Base-by-base conservation (phyloP, 2,797 vertebrate genomes). In the Arctocebus calabarensis region DNA sequence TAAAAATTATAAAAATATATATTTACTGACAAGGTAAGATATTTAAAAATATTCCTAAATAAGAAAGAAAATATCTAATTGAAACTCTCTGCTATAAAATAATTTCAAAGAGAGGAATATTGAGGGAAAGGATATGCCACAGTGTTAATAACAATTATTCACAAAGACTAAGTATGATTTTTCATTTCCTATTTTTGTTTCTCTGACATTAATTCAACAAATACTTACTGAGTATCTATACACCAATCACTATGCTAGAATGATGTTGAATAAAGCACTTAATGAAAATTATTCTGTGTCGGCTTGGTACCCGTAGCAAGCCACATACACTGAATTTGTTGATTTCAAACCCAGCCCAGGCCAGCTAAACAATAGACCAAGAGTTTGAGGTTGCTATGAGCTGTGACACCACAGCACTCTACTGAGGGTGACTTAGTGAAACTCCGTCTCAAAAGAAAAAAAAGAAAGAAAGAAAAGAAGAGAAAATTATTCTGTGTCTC, bases 41-140 rank as follows among this genome's bases (percentile, higher is more conserved):
- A 20, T 20, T 61, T 74, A 75, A 70, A 55, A 96, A 81, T 82
- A 77, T 7, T 29, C 32, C 43, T 77, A 91, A 83, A 78, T 71
- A 62, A 83, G 13, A 43, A 37, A 22, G 14, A 89, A 88, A 88
- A 34, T 32, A 78, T 23, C n/a, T 66, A 59, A 88, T 37, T 61
- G 29, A 68, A 68, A 75, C 68, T 92, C 37, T 73, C 37, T 77
- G 55, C 71, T 27, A 22, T 55, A 90, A 96, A 86, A 92, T 64
- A 90, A 92, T 86, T 64, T 73, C 43, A 89, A 81, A 45, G 73
- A 75, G 20, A 77, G 29, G 9, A 16, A 82, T 45, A 82, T 2
- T 55, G 52, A 81, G 23, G 43, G 2, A 89, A 86, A 77, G 8
- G 27, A 77, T 34, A 70, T 14, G 3, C 1, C 25, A 82, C 55